phyloP scores from a whole-genome alignment of 1,140 invertebrate species.

The Catajapyx aquilonaris region DNA sequence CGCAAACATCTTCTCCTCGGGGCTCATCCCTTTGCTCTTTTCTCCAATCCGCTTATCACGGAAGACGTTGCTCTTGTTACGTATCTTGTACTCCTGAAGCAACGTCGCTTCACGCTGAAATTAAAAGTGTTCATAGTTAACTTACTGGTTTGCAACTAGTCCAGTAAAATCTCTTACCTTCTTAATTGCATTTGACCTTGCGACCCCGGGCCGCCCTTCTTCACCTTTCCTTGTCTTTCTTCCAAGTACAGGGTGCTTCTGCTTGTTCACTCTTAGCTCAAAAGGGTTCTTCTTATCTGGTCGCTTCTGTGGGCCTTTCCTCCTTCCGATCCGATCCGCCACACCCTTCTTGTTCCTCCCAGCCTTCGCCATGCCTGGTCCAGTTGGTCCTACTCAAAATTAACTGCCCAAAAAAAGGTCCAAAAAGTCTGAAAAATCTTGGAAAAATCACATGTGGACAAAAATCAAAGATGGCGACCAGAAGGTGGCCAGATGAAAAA shows the following conservation, averaged over 20 bases:
- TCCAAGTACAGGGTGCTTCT: background rate
- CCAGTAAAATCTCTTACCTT: background rate
- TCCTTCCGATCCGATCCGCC: too few relatives aligned
- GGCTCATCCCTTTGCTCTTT: conserved; percentile 37
- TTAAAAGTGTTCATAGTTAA: too few relatives aligned
- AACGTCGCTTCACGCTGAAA: conserved; percentile 55
- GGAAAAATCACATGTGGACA: too few relatives aligned
- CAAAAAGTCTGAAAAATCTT: too few relatives aligned
- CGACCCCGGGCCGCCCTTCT: background rate
- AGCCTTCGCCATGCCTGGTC: too few relatives aligned
- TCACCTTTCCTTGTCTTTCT: background rate
- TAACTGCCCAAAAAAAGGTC: too few relatives aligned
- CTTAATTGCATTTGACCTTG: background rate
- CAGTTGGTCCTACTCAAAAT: too few relatives aligned
- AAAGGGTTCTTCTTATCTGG: background rate
- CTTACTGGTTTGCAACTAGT: background rate
- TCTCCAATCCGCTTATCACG: conserved; percentile 73
- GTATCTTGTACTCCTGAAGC: conserved; percentile 57
- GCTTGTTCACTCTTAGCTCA: background rate
- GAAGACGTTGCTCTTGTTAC: conserved; percentile 66
- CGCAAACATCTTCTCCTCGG: conserved; percentile 65
- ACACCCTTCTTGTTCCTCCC: too few relatives aligned
- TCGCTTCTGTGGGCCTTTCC: background rate
- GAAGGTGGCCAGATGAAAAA: too few relatives aligned
- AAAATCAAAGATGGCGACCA: too few relatives aligned